Evolutionary conservation across 2,113 vertebrate species (phyloP), one percentile per base, ranked within the genome.

Genomic region (Vanacampus margaritifer): DNA sequence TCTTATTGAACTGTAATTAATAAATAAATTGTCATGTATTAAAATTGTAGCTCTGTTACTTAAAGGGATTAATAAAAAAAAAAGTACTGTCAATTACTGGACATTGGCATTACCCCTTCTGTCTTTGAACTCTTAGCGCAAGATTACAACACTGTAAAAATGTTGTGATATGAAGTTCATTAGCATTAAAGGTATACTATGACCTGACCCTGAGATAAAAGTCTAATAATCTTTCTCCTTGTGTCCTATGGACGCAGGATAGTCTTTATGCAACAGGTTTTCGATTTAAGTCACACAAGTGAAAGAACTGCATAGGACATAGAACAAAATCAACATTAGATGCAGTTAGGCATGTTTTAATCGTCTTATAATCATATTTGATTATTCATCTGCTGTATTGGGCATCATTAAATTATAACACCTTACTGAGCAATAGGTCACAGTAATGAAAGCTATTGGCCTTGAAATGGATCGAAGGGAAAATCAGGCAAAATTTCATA

Each of bases 191-290:
- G 32, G 36, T 12, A 36, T 64, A 57, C 16, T 26, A 28, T 63
- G 26, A 45, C 37, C 5, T 48, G 60, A 69, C 36, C 51, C 75
- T 41, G 12, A 75, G 69, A 87, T 86, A 78, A 78, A 81, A 56
- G 51, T 66, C 23, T 1, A 45, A 67, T 32, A 57, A 37, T 66
- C 72, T 37, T 79, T 79, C 77, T 64, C 53, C 67, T 10, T 21
- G 1, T 73, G 67, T 69, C 26, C 69, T 61, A 28, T 66, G 41
- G 43, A 67, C 59, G 48, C 62, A 51, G 51, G 13, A 17, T 66
- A 36, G 10, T 50, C 37, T 71, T 78, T 76, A 78, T 78, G 70
- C 75, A 78, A 78, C 62, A 72, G 16, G 21, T 64, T 74, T 32
- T 23, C 57, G 13, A 64, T 39, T 67, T 65, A 43, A 48, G 41